A percentile compares a stretch with the other conserved stretches of the same genome.
These are phyloP conservation scores for Mythimna ferrago DNA, from an alignment of 2,888 invertebrate genomes.

Conservation along the genomic window DNA sequence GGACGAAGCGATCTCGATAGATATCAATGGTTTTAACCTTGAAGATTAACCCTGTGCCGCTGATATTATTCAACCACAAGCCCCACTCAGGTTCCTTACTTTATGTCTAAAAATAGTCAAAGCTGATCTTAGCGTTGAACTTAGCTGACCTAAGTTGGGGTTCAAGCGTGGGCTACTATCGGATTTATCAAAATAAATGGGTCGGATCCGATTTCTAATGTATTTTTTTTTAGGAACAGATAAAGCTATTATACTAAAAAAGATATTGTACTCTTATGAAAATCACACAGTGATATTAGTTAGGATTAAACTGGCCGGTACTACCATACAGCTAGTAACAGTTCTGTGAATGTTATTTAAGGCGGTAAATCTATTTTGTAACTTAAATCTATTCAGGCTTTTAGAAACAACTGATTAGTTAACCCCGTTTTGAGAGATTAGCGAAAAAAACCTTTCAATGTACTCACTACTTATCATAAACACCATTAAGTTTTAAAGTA, in stretches of 20 bases:
- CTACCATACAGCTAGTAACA: too few species aligned
- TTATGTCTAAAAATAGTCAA: conserved; percentile 17
- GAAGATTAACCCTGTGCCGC: background rate
- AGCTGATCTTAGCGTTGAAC: background rate
- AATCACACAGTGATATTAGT: background rate
- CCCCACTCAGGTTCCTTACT: background rate
- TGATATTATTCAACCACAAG: background rate
- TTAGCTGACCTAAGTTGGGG: conserved; percentile 8
- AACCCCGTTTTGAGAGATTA: background rate
- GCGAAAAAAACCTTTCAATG: background rate
- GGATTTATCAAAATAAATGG: conserved; percentile 36
- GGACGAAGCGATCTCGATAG: too few species aligned
- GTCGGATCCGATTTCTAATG: conserved; percentile 14
- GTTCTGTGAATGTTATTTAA: too few species aligned
- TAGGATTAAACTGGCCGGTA: background rate
- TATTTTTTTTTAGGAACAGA: background rate
- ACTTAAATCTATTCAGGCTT: background rate
- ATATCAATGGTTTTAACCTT: background rate
- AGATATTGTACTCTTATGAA: background rate
- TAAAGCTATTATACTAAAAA: background rate
- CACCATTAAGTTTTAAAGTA: conserved; percentile 46
- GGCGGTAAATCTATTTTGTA: background rate
- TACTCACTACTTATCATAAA: conserved; percentile 42
- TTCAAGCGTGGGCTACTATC: conserved; percentile 15
- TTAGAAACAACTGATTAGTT: too few species aligned